Percentiles rank a stretch among this genome's conserved stretches.
Evolutionary conservation across 2,797 vertebrate genomes (phyloP).

Genomic region (Artibeus jamaicensis): DNA sequence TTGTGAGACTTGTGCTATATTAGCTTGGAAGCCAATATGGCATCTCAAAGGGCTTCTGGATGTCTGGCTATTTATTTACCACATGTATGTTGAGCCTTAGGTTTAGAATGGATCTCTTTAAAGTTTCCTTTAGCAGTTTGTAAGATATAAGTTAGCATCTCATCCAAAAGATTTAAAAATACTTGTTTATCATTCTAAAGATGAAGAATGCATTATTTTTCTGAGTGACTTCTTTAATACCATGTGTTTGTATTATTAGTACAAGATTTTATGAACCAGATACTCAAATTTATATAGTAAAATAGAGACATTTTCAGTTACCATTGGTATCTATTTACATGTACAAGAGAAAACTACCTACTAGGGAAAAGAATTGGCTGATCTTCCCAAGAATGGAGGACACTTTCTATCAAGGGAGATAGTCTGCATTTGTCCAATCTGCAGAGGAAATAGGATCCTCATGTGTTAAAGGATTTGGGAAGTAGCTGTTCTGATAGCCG

Average conservation of each 20-base stretch:
- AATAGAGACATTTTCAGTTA: not conserved
- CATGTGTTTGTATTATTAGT: not conserved
- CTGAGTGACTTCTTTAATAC: not conserved
- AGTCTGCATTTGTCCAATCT: not conserved
- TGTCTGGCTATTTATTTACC: not conserved
- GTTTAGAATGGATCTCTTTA: not conserved
- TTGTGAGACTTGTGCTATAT: not conserved
- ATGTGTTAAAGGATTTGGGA: not conserved
- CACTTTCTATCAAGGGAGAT: not conserved
- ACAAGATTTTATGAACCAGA: not conserved
- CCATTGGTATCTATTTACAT: not conserved
- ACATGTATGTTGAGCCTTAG: not conserved
- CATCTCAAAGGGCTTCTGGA: not conserved
- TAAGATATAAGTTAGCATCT: constrained; percentile 22
- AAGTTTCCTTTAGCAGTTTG: not conserved
- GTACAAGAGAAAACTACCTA: not conserved
- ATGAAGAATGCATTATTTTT: not conserved
- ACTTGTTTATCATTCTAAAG: not conserved
- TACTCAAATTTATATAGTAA: not conserved
- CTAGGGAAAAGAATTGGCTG: not conserved
- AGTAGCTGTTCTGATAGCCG: not conserved
- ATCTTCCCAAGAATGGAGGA: not conserved
- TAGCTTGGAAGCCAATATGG: not conserved
- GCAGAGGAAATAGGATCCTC: not conserved
- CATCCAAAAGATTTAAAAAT: constrained; percentile 1